These are phyloP conservation scores for Hucho hucho DNA, from an alignment of 2,113 vertebrate species.

Conservation along the genomic window DNA sequence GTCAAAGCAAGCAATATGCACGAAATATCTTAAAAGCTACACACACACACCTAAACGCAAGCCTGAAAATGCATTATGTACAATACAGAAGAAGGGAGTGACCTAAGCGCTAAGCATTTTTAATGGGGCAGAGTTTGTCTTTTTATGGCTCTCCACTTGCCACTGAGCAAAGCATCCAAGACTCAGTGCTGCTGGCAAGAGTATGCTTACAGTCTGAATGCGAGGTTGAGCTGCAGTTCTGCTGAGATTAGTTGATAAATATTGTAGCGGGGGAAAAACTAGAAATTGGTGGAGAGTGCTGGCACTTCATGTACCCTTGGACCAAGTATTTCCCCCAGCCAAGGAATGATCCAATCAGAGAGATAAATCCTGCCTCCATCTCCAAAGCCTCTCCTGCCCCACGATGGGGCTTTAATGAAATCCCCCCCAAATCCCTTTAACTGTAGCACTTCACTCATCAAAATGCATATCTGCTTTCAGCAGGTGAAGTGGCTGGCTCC, in stretches of 20 bases:
- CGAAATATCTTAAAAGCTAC: constrained; percentile 32
- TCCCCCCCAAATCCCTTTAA: constrained; percentile 48
- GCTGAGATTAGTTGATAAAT: constrained; percentile 54
- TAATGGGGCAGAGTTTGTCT: not conserved
- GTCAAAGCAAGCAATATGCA: constrained; percentile 33
- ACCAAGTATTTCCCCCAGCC: constrained; percentile 17
- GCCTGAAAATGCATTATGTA: not conserved
- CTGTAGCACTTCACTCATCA: constrained; percentile 12
- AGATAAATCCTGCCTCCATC: constrained; percentile 38
- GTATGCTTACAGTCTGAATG: not conserved
- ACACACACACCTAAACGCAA: constrained; percentile 2
- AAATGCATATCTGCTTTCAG: constrained; percentile 36
- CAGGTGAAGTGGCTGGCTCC: constrained; percentile 39
- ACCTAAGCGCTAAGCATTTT: not conserved
- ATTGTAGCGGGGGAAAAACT: constrained; percentile 38
- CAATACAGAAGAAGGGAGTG: not conserved
- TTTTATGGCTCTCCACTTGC: constrained; percentile 3
- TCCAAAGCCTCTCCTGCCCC: constrained; percentile 30
- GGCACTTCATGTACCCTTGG: constrained; percentile 5
- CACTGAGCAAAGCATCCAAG: not conserved
- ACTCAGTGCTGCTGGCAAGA: constrained; percentile 19
- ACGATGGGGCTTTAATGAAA: constrained; percentile 48
- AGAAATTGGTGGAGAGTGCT: constrained; percentile 7
- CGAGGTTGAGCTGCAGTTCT: constrained; percentile 41
- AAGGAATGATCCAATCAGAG: constrained; percentile 37